Percentiles rank a stretch among this genome's conserved stretches.
Evolutionary conservation across 2,797 vertebrate species (phyloP).

Genomic region (Oreochromis mossambicus): DNA sequence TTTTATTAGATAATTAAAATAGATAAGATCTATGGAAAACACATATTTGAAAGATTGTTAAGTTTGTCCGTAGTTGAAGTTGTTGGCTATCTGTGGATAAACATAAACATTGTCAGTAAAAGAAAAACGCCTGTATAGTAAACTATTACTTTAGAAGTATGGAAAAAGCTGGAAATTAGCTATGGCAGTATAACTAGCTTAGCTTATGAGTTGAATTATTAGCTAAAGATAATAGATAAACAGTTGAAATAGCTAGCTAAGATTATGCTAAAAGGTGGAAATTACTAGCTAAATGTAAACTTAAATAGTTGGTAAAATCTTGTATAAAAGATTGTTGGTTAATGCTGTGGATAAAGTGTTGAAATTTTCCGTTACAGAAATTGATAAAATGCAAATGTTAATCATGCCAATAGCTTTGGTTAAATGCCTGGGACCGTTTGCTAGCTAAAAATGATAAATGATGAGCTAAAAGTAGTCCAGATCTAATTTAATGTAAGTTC

Average conservation of each 20-base stretch:
- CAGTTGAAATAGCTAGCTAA: not conserved
- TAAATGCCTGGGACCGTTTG: rapidly evolving
- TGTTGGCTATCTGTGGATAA: not conserved
- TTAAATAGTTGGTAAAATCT: not conserved
- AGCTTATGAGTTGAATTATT: not conserved
- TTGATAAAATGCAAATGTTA: not conserved
- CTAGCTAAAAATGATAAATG: not conserved
- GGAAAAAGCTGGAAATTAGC: not conserved
- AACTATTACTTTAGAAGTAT: not conserved
- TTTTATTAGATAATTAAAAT: not conserved
- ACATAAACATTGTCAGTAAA: not conserved
- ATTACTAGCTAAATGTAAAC: not conserved
- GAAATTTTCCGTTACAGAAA: not conserved
- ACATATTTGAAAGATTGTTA: not conserved
- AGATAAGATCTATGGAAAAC: not conserved
- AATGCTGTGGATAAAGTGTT: not conserved
- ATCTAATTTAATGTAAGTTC: not conserved
- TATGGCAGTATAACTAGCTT: not conserved
- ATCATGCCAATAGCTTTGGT: not conserved
- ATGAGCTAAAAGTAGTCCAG: not conserved
- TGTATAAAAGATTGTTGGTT: not conserved
- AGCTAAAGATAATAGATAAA: not conserved
- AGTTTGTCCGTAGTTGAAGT: not conserved
- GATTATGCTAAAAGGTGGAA: not conserved
- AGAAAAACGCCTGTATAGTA: not conserved